A percentile compares a stretch with the other conserved stretches of the same genome.
These are phyloP conservation scores for Drepana falcataria DNA, from an alignment of 2,888 invertebrate species.

Conservation along the genomic window DNA sequence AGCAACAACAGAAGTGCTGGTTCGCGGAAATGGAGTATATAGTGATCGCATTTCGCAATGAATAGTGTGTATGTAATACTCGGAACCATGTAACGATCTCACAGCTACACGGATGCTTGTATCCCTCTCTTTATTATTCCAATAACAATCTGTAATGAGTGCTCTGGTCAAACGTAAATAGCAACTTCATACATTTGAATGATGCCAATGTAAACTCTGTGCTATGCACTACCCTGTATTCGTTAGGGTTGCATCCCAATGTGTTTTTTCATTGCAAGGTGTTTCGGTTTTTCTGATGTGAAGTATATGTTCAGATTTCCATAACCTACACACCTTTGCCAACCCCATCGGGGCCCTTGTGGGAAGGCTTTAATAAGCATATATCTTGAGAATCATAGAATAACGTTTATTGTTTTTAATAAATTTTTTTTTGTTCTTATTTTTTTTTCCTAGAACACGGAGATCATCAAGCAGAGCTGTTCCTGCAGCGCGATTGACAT, in stretches of 20 bases:
- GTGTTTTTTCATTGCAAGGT: not conserved
- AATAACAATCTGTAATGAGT: conserved; percentile 79
- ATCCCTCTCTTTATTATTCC: conserved; percentile 75
- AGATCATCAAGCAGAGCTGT: too few relatives aligned
- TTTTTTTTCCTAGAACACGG: too few relatives aligned
- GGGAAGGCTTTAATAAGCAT: too few relatives aligned
- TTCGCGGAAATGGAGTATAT: conserved; percentile 70
- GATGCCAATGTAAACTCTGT: conserved; percentile 74
- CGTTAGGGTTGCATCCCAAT: conserved; percentile 45
- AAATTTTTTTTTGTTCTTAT: too few relatives aligned
- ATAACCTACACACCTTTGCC: too few relatives aligned
- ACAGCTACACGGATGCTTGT: conserved; percentile 62
- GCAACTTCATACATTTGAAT: conserved; percentile 77
- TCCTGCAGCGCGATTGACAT: too few relatives aligned
- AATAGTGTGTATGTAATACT: conserved; percentile 49
- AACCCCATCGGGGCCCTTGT: too few relatives aligned
- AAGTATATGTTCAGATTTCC: too few relatives aligned
- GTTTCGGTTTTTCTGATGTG: too few relatives aligned
- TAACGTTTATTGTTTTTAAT: too few relatives aligned
- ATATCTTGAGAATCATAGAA: too few relatives aligned
- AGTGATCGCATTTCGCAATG: conserved; percentile 70
- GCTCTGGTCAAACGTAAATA: conserved; percentile 78
- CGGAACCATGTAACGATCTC: conserved; percentile 64
- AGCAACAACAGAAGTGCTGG: conserved; percentile 71
- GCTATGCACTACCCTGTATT: conserved; percentile 57